Base-by-base conservation (phyloP, 2,888 invertebrate species). In the Troides aeacus region DNA sequence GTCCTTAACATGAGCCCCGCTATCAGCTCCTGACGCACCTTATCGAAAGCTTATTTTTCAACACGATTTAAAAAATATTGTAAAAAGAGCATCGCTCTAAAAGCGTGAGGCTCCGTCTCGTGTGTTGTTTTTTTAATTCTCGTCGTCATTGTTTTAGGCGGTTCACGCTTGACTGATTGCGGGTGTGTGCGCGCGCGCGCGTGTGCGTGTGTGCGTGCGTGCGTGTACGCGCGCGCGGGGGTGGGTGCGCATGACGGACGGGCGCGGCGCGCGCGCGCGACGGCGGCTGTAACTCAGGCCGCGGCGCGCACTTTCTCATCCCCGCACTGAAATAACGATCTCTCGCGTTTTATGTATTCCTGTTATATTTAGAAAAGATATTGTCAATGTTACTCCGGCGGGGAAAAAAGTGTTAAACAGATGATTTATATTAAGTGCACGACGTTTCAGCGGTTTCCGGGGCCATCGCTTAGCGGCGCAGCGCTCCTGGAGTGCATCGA, bases 351-450 rank as follows among this genome's bases (percentile, higher is more conserved):
- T 90, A 88, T 90, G 87, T 80, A 78, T 82, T 81, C 85, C 84
- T 82, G 85, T 85, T 90, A 88, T 88, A 89, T 90, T 88, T 89
- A 87, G 88, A 87, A 39, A 30, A 79, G 84, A 88, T 84, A 87
- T 86, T 89, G 89, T 90, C 88, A 85, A 85, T 78, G 77, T 81
- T 83, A 84, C 83, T 81, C 78, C 76, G 79, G 77, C 80, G 71
- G 86, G 42, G 50, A 56, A 66, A 89, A 90, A 89, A 88, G 90
- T 90, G 91, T 90, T 91, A 92, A 92, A 90, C 91, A 89, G 89
- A 89, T 92, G 91, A 92, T 91, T 91, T 90, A 92, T 90, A 87
- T 87, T 88, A 87, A 89, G 86, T 86, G 87, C 82, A 80, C 79
- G 78, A 79, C 80, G 85, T 89, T 87, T 89, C 82, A 84, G 76